These are phyloP conservation scores for Notarius quadriscutis DNA, from an alignment of 2,113 vertebrate species.

Conservation along the genomic window DNA sequence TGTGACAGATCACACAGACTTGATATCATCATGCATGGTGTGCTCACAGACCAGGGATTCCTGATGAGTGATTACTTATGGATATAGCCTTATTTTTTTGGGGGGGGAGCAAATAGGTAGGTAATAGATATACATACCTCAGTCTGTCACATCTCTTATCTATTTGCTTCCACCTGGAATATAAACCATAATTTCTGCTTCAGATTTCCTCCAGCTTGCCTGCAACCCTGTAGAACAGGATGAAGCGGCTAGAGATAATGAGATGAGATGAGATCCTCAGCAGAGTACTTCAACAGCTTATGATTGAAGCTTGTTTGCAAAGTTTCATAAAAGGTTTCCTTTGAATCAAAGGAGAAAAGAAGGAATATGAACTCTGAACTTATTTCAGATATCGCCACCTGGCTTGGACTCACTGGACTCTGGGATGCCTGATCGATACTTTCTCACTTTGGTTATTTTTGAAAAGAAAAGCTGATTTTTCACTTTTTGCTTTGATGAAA, in stretches of 20 bases:
- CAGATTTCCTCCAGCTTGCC: background rate
- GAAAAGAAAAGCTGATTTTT: constrained; percentile 34
- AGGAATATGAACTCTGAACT: background rate
- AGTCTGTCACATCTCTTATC: background rate
- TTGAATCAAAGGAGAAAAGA: background rate
- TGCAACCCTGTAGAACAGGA: too few relatives aligned
- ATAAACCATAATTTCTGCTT: constrained; percentile 12
- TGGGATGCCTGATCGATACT: constrained; percentile 16
- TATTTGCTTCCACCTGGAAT: background rate
- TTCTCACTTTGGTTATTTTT: constrained; percentile 17
- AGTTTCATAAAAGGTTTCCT: constrained; percentile 13
- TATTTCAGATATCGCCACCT: constrained; percentile 19
- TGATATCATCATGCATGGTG: background rate
- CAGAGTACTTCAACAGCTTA: constrained; percentile 20
- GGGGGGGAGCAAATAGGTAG: background rate
- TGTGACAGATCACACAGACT: background rate
- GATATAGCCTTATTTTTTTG: background rate
- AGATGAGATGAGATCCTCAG: background rate
- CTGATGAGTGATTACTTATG: background rate
- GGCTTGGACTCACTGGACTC: background rate
- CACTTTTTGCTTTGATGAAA: constrained; percentile 36
- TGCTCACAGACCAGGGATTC: background rate
- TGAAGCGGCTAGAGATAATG: too few relatives aligned
- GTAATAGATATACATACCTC: background rate
- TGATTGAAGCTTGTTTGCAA: constrained; percentile 20